Evolutionary conservation across 1,140 invertebrate genomes (phyloP).

Genomic region (Atta cephalotes): DNA sequence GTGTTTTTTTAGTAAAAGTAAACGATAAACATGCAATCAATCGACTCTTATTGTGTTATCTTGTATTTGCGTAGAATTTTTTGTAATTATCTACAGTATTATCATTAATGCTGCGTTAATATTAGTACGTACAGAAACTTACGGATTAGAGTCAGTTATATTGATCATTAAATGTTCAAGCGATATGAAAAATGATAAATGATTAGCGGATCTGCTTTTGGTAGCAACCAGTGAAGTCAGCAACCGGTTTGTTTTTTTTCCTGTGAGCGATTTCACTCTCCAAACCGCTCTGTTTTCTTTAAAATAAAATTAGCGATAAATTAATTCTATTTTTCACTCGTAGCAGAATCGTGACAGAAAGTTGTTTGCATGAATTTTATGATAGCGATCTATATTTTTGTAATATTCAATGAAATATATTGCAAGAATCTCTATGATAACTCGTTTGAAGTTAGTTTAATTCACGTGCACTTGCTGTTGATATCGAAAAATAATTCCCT

Average conservation of each 20-base stretch:
- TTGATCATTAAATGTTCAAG: not conserved
- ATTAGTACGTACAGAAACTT: not conserved
- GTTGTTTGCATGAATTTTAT: not conserved
- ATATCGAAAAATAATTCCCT: not conserved
- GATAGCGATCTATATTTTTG: not conserved
- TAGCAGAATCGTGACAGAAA: not conserved
- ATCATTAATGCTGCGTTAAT: not conserved
- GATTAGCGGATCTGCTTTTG: conserved; percentile 5
- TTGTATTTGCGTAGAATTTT: not conserved
- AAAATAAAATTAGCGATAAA: conserved; percentile 20
- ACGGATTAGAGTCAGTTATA: conserved; percentile 16
- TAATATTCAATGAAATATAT: conserved; percentile 11
- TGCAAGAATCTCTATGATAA: not conserved
- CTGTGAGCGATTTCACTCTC: not conserved
- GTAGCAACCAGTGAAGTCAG: not conserved
- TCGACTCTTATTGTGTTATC: not conserved
- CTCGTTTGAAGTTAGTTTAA: not conserved
- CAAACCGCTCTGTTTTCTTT: not conserved
- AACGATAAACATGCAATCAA: not conserved
- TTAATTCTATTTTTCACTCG: conserved; percentile 8
- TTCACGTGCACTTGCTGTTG: conserved; percentile 12
- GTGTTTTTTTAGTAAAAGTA: not conserved
- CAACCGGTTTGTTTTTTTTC: not conserved
- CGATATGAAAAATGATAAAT: not conserved
- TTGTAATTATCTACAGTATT: not conserved